Base-by-base conservation (phyloP, 2,797 vertebrate species). In the Streptopelia turtur region DNA sequence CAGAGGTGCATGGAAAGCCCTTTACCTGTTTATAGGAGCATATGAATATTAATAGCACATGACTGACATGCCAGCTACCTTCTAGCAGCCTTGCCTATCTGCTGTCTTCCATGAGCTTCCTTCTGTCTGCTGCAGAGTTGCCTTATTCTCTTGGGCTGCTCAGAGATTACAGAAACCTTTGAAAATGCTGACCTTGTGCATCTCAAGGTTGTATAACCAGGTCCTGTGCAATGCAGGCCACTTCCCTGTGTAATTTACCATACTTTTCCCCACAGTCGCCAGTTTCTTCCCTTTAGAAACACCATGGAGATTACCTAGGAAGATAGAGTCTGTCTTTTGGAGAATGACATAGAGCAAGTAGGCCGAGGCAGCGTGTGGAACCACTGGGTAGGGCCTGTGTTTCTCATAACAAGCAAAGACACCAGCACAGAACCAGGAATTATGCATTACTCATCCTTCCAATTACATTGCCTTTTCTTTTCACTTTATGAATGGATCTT, bases 371-470 rank as follows among this genome's bases (percentile, higher is more conserved):
- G 68, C 0, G 0, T 57, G 35, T 83, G 31, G 76, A 94, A 64
- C 79, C 79, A 71, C 64, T 91, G 93, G 93, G 84, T 52, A 92
- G 89, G 82, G 79, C 87, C 31, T 77, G 28, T 2, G 0, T 92
- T 91, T 94, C 10, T 0, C 64, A 43, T 60, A 83, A 49, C 23
- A 80, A 94, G 87, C 56, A 56, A 92, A 89, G 82, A 79, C 68
- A 93, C 35, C 60, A 80, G 56, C 45, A n/a, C 45, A 70, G 89
- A 92, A 94, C 25, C 43, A 87, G 78, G 71, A 93, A 94, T 94
- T 96, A 95, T 56, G 39, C 52, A 53, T 96, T 95, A 95, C 59
- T 96, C 95, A 96, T 80, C 84, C 68, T 83, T 80, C 60, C 39
- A 87, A 96, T 93, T 94, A 91, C 57, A 31, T 18, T 87, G 45